Evolutionary conservation across 2,797 vertebrate species (phyloP), one percentile per base, ranked within the genome.

Genomic region (Parambassis ranga): DNA sequence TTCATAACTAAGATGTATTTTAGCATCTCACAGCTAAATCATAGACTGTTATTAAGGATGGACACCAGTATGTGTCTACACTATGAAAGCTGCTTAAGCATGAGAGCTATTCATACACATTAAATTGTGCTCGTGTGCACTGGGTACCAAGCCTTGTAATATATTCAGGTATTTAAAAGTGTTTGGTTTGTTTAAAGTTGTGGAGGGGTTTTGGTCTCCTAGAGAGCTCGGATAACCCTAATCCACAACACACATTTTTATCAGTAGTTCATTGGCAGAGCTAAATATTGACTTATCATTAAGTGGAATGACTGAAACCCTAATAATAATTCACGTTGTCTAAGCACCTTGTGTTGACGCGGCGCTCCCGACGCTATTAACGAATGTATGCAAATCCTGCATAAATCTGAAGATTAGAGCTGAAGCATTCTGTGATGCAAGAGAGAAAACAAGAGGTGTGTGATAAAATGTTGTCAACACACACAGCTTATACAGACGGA

Each of bases 241-340:
- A 93, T 92, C 91, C 91, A 89, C 84, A 79, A 87, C 89, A 92
- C 90, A 93, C 92, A 92, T 91, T 93, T 93, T 93, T 93, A 94
- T 93, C 93, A 92, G 91, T 93, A 91, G 89, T 91, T 92, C 91
- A 86, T 91, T 91, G 93, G 87, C 87, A 69, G 86, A 78, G 81
- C 89, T 92, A 93, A 94, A 94, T 94, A 93, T 94, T 94, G 90
- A 92, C 92, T 93, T 92, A 91, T 93, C 92, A 93, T 94, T 93
- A 94, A 93, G 90, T 86, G 92, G 91, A 93, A 90, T 89, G 88
- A 87, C 76, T 92, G 90, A 91, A 92, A 91, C 91, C 90, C 87
- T 91, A 86, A 91, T 90, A 90, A 88, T 93, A 92, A 93, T 93
- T 92, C 90, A 81, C 84, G 76, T 90, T 90, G 90, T 87, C 87